Evolutionary conservation across 2,888 invertebrate genomes (phyloP), one percentile per base, ranked within the genome.

Genomic region (Polydrusus pterygomalis): DNA sequence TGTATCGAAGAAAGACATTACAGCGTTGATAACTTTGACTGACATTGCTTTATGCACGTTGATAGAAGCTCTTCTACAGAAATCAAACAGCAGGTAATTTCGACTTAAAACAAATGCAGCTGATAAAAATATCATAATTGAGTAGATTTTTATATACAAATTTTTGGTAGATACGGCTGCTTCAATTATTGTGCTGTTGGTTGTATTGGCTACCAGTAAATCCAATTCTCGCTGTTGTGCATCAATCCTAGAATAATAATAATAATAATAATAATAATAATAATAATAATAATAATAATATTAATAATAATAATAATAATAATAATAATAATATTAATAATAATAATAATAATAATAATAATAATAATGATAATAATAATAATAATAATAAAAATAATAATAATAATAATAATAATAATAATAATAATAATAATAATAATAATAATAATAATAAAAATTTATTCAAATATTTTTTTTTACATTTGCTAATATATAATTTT

Each of bases 31-130:
- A 7, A 85, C 79, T 30, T 79, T 80, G 0, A 64, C 58, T 8
- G 81, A 78, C 83, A 84, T 84, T 18, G 77, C 75, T 76, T 83
- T 83, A 73, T 85, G 85, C 6, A 84, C 62, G 45, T 82, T 84
- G 2, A 82, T 80, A 1, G 85, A 85, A 95, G 89, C 90, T 96
- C 90, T 18, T 94, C 93, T 68, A 95, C 96, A 1, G 93, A 94
- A 88, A 96, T 94, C 72, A 93, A 88, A 78, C 93, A 94, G 0
- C 93, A 94, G 51, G 47, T 80, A 82, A 7, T 79, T 77, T 77
- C 79, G 71, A 13, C 76, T 64, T 17, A 82, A 64, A 13, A 76
- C 71, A 10, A 81, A 56, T 20, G 69, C 8, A 43, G 74, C 67
- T n/a, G 79, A 69, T 2, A 71, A 54, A 6, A 68, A 17, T 51